These are phyloP conservation scores for Haliclona indistincta DNA, from an alignment of 37 sponge, comb jelly and placozoan genomes.

Conservation along the genomic window DNA sequence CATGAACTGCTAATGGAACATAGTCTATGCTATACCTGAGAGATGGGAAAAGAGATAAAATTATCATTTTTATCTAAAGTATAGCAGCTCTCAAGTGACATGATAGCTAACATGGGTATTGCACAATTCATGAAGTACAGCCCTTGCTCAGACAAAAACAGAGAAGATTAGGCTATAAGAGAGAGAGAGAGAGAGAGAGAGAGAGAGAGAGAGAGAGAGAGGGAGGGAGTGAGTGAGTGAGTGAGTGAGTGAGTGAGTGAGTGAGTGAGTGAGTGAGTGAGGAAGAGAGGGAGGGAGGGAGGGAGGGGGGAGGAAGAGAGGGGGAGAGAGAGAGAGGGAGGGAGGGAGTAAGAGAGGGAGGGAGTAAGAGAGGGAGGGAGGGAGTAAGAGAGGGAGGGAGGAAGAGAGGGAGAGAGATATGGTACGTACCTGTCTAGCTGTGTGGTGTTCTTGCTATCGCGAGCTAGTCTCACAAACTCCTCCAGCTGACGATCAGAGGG, in stretches of 20 bases:
- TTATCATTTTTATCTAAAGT: too few relatives aligned
- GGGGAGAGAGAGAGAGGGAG: neutral
- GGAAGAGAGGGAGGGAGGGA: neutral
- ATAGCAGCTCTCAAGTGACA: too few relatives aligned
- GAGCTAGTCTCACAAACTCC: too few relatives aligned
- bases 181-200: constrained; percentile 17
- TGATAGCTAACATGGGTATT: too few relatives aligned
- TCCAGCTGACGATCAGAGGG: too few relatives aligned
- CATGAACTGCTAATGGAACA: constrained; percentile 43
- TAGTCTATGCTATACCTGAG: constrained; percentile 22
- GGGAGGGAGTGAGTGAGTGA: constrained; percentile 6
- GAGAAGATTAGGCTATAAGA: neutral
- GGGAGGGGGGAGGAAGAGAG: neutral
- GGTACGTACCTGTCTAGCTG: too few relatives aligned
- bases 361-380: neutral
- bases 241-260: neutral
- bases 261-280: constrained; percentile 1
- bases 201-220: constrained; percentile 7
- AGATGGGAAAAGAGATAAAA: too few relatives aligned
- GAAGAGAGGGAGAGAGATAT: neutral
- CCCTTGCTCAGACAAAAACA: neutral
- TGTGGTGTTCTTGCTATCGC: too few relatives aligned
- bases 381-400: neutral
- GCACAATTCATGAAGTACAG: neutral
- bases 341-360: neutral